Evolutionary conservation across 2,888 invertebrate genomes (phyloP), one percentile per base, ranked within the genome.

Genomic region (Ferrisia virgata): DNA sequence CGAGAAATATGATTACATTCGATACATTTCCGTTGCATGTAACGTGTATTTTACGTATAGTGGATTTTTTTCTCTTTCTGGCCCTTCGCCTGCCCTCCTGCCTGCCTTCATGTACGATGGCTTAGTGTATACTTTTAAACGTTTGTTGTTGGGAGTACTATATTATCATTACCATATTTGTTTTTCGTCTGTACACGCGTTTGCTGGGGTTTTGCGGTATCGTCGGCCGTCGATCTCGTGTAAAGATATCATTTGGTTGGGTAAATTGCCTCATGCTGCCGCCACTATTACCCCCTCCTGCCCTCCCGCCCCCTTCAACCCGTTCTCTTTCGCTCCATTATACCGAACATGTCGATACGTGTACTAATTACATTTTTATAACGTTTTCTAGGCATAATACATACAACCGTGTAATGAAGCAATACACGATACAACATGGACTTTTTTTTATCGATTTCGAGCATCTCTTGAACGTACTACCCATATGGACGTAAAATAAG

Each of bases 301-400:
- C n/a, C n/a, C n/a, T n/a, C n/a, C n/a, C n/a, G n/a, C n/a, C n/a
- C n/a, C n/a, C n/a, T n/a, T n/a, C n/a, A n/a, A n/a, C n/a, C n/a
- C n/a, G n/a, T n/a, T n/a, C n/a, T n/a, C n/a, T n/a, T n/a, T n/a
- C n/a, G n/a, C n/a, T n/a, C n/a, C n/a, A n/a, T n/a, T n/a, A n/a
- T n/a, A 53, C 13, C 58, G 58, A 3, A 64, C 58, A 64, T 64
- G 58, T 64, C 58, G 58, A 64, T 64, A 64, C 15, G 58, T 64
- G 58, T 64, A 64, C 58, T 64, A 64, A 64, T 64, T 64, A 64
- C 58, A 64, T 64, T 64, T 64, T 64, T 64, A 64, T 64, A 64
- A 64, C 58, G 58, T 64, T 64, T 64, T 28, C 28, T 28, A 28
- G 5, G 15, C 9, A 18, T 9, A 0, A 3, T 47, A 47, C 47